A percentile compares a stretch with the other conserved stretches of the same genome.
Conservation (phyloP, 2,888 invertebrate species). For the Drosophila stalkeri region DNA sequence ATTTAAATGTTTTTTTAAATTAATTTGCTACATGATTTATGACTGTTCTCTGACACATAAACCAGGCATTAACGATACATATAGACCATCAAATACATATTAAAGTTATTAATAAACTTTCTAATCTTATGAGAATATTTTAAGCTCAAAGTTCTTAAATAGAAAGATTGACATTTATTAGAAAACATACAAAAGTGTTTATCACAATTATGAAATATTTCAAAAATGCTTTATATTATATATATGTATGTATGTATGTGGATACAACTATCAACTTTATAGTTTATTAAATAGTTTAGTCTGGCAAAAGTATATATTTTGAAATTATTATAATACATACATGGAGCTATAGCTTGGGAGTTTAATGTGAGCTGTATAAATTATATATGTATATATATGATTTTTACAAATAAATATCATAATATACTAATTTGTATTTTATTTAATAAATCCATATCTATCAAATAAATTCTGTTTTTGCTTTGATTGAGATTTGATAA, state of each 20-base stretch:
- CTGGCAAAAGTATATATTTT: background rate
- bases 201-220: background rate
- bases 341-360: background rate
- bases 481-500: background rate
- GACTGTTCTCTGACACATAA: conserved; percentile 28
- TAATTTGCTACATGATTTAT: conserved; percentile 65
- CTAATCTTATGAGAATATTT: conserved; percentile 9
- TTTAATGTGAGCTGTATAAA: background rate
- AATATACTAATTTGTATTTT: background rate
- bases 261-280: no score
- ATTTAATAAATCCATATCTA: background rate
- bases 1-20: conserved; percentile 73
- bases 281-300: background rate
- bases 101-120: conserved; percentile 6
- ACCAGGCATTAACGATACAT: conserved; percentile 10
- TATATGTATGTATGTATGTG: background rate
- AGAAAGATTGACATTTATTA: background rate
- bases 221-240: background rate
- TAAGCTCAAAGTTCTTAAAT: conserved; percentile 2
- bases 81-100: background rate
- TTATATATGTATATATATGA: background rate
- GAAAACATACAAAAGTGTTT: background rate
- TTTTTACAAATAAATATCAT: background rate
- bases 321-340: background rate
- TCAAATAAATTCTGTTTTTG: background rate